These are phyloP conservation scores for Drosophila erecta DNA, from an alignment of 1,140 invertebrate genomes.

Conservation along the genomic window DNA sequence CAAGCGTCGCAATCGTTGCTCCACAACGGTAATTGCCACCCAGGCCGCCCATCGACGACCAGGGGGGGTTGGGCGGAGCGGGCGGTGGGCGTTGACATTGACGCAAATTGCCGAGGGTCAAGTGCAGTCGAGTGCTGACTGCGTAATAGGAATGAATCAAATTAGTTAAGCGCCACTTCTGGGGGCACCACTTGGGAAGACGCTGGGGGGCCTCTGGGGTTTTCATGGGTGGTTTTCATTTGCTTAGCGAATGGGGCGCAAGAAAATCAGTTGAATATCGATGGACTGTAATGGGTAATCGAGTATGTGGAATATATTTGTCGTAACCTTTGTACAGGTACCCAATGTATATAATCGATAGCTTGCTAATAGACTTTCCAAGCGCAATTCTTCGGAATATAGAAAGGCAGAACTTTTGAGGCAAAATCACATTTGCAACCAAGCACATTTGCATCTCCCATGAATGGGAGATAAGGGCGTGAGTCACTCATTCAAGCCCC, in stretches of 20 bases:
- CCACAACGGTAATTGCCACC: constrained; percentile 59
- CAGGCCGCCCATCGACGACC: background rate
- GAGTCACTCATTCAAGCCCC: constrained; percentile 14
- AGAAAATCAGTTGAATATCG: background rate
- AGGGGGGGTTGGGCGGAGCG: background rate
- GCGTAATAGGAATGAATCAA: constrained; percentile 69
- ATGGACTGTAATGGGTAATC: background rate
- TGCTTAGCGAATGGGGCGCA: background rate
- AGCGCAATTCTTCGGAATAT: background rate
- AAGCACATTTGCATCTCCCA: too few relatives aligned
- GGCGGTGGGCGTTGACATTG: constrained; percentile 64
- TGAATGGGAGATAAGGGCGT: constrained; percentile 6
- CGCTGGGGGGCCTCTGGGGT: background rate
- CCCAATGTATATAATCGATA: too few relatives aligned
- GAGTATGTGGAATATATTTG: too few relatives aligned
- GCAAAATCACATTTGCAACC: background rate
- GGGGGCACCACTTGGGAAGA: constrained; percentile 14
- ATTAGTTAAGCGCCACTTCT: constrained; percentile 57
- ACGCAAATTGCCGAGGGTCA: constrained; percentile 77
- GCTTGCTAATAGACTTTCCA: too few relatives aligned
- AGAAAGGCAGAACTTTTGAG: background rate
- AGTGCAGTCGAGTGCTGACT: constrained; percentile 56
- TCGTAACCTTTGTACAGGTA: too few relatives aligned
- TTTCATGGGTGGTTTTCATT: background rate
- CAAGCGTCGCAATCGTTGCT: constrained; percentile 31